phyloP scores from a whole-genome alignment of 2,113 vertebrate species.

The Lucifuga dentata region DNA sequence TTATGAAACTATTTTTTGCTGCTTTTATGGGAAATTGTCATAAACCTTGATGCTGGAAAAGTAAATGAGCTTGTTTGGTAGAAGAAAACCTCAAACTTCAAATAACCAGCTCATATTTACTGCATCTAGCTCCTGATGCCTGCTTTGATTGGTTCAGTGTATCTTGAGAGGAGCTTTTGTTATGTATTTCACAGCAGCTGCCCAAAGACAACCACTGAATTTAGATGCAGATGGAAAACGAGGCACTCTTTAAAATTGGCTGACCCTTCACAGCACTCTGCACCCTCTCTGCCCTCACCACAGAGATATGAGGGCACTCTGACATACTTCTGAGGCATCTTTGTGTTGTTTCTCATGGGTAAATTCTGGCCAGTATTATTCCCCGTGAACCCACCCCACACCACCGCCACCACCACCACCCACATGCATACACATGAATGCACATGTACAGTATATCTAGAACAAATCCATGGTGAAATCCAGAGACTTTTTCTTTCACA shows the following conservation, averaged over 20 bases:
- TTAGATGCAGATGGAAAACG: constrained; percentile 67
- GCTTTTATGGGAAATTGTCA: constrained; percentile 49
- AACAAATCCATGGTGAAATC: constrained; percentile 58
- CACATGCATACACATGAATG: background rate
- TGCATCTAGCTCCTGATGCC: constrained; percentile 50
- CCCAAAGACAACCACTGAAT: constrained; percentile 53
- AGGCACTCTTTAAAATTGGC: constrained; percentile 54
- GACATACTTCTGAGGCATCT: constrained; percentile 73
- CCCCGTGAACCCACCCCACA: constrained; percentile 40
- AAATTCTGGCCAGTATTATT: constrained; percentile 64
- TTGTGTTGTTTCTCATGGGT: constrained; percentile 68
- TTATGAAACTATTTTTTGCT: constrained; percentile 28
- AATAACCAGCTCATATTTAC: constrained; percentile 66
- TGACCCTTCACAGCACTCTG: constrained; percentile 57
- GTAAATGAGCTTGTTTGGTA: constrained; percentile 55
- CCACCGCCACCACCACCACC: background rate
- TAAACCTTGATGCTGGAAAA: constrained; percentile 56
- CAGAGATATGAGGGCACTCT: constrained; percentile 69
- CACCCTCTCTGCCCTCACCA: constrained; percentile 49
- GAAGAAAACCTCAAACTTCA: constrained; percentile 65
- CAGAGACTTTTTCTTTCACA: constrained; percentile 64
- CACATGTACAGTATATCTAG: constrained; percentile 35
- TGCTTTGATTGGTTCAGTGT: constrained; percentile 51
- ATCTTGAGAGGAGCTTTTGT: constrained; percentile 53
- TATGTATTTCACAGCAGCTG: constrained; percentile 53